Evolutionary conservation across 2,113 vertebrate genomes (phyloP), one percentile per base, ranked within the genome.

Genomic region (Mola mola): DNA sequence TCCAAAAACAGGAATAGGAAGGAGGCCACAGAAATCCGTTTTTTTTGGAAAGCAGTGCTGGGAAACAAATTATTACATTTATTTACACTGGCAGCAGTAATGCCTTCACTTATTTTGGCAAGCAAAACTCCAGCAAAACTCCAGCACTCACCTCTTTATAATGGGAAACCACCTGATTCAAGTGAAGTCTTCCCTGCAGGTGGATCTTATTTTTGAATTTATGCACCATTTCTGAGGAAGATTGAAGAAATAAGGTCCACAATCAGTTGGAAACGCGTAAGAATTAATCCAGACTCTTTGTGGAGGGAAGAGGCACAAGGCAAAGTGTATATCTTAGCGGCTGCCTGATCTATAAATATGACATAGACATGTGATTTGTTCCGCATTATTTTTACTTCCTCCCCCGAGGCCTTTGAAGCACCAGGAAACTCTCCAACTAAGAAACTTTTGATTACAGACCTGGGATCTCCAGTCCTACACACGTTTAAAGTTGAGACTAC

Each of bases 171-270:
- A 34, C 15, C 4, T 1, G 26, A 4, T 15, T 51, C 2, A 67
- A 1, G 24, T 8, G 24, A 2, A 31, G 3, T 28, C 11, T 72
- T 12, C 0, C 15, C 9, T 56, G 9, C 16, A 81, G 85, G 13
- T 73, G 51, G 57, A 90, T 21, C 70, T 67, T 82, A 19, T n/a
- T 80, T 7, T 73, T 60, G 20, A 12, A 16, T 53, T 20, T 40
- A 1, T 44, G 63, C 53, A 81, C 25, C 82, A 87, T 85, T 40
- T 71, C 81, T 79, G 33, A 43, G 2, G 20, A 52, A 33, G 9
- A 40, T 9, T 1, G 4, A 47, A 15, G 5, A 15, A 24, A 11
- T 10, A 21, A 3, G 2, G 10, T 28, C 1, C 2, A 8, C 4
- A 2, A 15, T 31, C 19, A 20, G n/a, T 10, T 24, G 4, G n/a